phyloP scores from a whole-genome alignment of 2,113 vertebrate genomes.

The Nothocercus nigrocapillus region DNA sequence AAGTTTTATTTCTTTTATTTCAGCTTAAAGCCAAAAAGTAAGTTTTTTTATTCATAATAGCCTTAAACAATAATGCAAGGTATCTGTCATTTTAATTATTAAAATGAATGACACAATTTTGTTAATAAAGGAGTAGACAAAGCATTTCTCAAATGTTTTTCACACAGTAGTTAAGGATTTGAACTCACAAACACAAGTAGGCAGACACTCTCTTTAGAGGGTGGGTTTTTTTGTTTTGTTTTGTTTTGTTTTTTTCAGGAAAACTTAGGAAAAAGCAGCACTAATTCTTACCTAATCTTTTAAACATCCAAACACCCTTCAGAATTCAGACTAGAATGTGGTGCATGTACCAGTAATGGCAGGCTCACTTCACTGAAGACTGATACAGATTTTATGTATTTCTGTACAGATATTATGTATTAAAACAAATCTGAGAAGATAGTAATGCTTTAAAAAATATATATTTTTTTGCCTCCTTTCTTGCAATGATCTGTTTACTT shows the following conservation, averaged over 20 bases:
- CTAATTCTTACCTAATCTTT: too few species aligned
- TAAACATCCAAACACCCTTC: too few species aligned
- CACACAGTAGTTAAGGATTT: not conserved
- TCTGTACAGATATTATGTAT: not conserved
- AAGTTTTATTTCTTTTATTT: not conserved
- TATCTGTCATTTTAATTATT: not conserved
- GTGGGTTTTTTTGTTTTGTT: too few species aligned
- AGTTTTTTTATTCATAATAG: not conserved
- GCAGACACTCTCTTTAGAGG: not conserved
- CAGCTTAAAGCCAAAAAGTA: not conserved
- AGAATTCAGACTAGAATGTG: not conserved
- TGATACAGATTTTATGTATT: not conserved
- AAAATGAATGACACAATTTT: not conserved
- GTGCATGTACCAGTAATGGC: not conserved
- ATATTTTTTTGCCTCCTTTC: not conserved
- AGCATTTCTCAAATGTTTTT: not conserved
- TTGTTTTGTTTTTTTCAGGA: too few species aligned
- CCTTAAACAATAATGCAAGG: not conserved
- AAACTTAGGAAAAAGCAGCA: too few species aligned
- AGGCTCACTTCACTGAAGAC: not conserved
- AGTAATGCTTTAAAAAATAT: not conserved
- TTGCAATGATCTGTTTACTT: not conserved
- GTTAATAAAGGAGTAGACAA: not conserved
- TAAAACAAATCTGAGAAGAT: not conserved
- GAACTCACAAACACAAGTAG: not conserved